These are phyloP conservation scores for Cinclus cinclus DNA, from an alignment of 2,113 vertebrate genomes.

Conservation along the genomic window DNA sequence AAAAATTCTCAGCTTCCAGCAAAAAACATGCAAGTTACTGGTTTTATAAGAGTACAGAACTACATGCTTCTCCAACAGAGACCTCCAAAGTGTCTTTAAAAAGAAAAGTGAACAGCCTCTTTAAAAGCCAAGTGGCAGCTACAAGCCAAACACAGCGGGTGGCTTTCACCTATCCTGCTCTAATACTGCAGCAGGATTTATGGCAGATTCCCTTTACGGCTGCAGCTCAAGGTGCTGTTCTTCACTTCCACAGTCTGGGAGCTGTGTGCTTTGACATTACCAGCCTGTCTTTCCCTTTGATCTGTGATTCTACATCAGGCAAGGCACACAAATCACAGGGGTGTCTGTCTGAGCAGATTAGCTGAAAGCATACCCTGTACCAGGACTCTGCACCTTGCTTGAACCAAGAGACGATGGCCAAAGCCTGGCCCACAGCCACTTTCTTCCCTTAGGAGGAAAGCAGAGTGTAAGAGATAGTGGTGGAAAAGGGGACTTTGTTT, in stretches of 20 bases:
- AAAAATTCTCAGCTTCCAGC: not conserved
- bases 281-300: conserved; percentile 2
- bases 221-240: conserved; percentile 9
- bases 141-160: not conserved
- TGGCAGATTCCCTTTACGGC: not conserved
- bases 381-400: not conserved
- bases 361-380: not conserved
- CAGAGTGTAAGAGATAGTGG: not conserved
- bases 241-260: not conserved
- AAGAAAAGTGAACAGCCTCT: not conserved
- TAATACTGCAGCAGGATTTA: conserved; percentile 8
- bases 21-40: not conserved
- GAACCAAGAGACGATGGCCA: not conserved
- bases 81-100: not conserved
- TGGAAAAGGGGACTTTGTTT: not conserved
- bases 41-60: not conserved
- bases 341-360: not conserved
- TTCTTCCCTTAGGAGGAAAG: not conserved
- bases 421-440: too few species aligned
- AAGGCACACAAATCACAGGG: not conserved
- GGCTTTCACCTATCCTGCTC: not conserved
- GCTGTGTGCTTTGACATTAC: not conserved
- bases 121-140: not conserved
- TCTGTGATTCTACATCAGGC: not conserved
- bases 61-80: not conserved